Evolutionary conservation across 2,888 invertebrate genomes (phyloP).

Genomic region (Tetramorium bicarinatum): DNA sequence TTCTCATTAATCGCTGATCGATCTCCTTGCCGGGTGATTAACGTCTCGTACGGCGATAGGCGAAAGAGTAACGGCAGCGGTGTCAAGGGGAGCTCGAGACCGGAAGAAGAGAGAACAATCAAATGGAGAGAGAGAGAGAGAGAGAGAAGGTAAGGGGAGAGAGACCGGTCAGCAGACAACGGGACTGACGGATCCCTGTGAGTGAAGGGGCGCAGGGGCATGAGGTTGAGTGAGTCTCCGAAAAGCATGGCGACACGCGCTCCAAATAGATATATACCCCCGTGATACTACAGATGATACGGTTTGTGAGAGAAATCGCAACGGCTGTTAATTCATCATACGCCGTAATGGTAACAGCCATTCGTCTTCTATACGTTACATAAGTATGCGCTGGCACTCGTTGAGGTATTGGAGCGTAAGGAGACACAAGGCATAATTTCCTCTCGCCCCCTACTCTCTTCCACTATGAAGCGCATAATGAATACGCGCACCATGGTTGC

Average conservation of each 20-base stretch:
- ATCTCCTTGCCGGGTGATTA: slow-evolving; percentile 74
- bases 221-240: neutral
- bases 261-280: slow-evolving; percentile 16
- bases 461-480: slow-evolving; percentile 75
- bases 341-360: slow-evolving; percentile 68
- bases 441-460: slow-evolving; percentile 58
- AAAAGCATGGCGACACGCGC: neutral
- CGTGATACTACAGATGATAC: neutral
- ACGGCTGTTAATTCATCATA: slow-evolving; percentile 69
- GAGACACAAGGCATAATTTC: slow-evolving; percentile 80
- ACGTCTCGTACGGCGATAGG: slow-evolving; percentile 66
- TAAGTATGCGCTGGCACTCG: slow-evolving; percentile 70
- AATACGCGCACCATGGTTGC: slow-evolving; percentile 79
- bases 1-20: slow-evolving; percentile 79
- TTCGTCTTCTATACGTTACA: slow-evolving; percentile 76
- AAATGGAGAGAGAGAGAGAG: slow-evolving; percentile 36
- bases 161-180: slow-evolving; percentile 33
- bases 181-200: slow-evolving; percentile 48
- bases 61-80: slow-evolving; percentile 52
- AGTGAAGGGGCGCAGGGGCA: slow-evolving; percentile 18
- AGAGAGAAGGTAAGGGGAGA: slow-evolving; percentile 47
- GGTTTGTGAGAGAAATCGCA: slow-evolving; percentile 51
- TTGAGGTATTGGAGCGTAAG: slow-evolving; percentile 77
- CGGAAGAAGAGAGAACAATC: slow-evolving; percentile 66
- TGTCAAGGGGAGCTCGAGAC: slow-evolving; percentile 20